Base-by-base conservation (phyloP, 2,113 vertebrate species). In the Hyaena hyaena region DNA sequence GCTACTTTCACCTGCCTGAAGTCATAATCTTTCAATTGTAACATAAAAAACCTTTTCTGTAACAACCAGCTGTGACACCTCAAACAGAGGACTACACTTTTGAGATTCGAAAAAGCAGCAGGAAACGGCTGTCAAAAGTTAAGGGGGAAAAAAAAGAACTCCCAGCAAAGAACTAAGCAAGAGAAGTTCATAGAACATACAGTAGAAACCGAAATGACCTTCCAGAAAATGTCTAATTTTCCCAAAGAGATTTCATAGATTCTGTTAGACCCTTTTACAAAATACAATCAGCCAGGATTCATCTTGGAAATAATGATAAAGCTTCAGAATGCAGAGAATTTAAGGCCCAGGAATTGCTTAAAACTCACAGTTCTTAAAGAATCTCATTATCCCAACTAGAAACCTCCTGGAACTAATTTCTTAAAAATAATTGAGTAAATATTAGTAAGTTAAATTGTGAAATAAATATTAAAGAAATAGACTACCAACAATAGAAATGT, bases 101-200 rank as follows among this genome's bases (percentile, higher is more conserved):
- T 97, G 93, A 97, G 87, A 98, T 95, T 97, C 17, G 17, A 96
- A 97, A 97, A 97, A 85, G 71, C 97, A 97, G 92, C 88, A 97
- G 97, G 90, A 96, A 98, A 94, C 95, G 61, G 79, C 48, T 80
- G 16, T 90, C 91, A 92, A 88, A 95, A 83, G 39, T 93, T 84
- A 2, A n/a, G 28, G 89, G 14, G 82, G 66, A 48, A 53, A 81
- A 77, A 53, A 68, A 85, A 73, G 53, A 66, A 15, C 61, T 93
- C 39, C 71, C 50, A 79, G 73, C 28, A 97, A 96, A 97, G 92
- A 95, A 85, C 92, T 82, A 96, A 96, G 79, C 61, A 86, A 74
- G 58, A 87, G 7, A 97, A 97, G 95, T 65, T 98, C 83, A 93
- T 79, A 96, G 73, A 97, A 69, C 23, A 85, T 88, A 96, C 53